A percentile compares a stretch with the other conserved stretches of the same genome.
Evolutionary conservation across 2,113 vertebrate species (phyloP).

Genomic region (Neogale vison): DNA sequence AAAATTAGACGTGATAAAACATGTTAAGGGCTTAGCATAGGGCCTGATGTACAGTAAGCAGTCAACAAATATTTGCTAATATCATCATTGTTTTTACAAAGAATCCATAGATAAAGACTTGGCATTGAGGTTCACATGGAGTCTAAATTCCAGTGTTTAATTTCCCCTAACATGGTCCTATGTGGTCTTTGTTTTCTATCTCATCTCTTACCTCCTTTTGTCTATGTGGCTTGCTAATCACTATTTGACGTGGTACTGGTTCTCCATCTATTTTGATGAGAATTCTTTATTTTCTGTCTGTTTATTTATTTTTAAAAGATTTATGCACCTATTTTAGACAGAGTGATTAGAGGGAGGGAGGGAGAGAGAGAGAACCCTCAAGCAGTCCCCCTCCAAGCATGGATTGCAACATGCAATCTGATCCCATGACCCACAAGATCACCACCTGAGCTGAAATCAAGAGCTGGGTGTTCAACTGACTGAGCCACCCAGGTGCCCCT

Average conservation of each 20-base stretch:
- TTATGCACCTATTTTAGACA: not conserved
- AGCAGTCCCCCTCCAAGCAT: not conserved
- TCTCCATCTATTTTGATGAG: not conserved
- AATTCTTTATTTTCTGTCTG: not conserved
- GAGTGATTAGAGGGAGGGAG: not conserved
- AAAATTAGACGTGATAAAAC: not conserved
- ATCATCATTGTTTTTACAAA: not conserved
- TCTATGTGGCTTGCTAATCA: not conserved
- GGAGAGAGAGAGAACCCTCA: not conserved
- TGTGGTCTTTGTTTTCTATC: not conserved
- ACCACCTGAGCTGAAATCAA: not conserved
- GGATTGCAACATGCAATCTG: not conserved
- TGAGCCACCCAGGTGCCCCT: not conserved
- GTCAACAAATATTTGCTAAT: not conserved
- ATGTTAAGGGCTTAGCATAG: not conserved
- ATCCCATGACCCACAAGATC: not conserved
- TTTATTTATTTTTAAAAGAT: not conserved
- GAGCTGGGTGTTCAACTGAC: not conserved
- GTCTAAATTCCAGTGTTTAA: not conserved
- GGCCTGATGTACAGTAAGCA: not conserved
- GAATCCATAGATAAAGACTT: not conserved
- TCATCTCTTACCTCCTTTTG: not conserved
- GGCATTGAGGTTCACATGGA: not conserved
- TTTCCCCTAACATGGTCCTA: not conserved
- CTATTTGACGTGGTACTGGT: not conserved